Percentiles rank a stretch among this genome's conserved stretches.
Conservation (phyloP, 2,888 invertebrate genomes). For the Diogma glabrata region DNA sequence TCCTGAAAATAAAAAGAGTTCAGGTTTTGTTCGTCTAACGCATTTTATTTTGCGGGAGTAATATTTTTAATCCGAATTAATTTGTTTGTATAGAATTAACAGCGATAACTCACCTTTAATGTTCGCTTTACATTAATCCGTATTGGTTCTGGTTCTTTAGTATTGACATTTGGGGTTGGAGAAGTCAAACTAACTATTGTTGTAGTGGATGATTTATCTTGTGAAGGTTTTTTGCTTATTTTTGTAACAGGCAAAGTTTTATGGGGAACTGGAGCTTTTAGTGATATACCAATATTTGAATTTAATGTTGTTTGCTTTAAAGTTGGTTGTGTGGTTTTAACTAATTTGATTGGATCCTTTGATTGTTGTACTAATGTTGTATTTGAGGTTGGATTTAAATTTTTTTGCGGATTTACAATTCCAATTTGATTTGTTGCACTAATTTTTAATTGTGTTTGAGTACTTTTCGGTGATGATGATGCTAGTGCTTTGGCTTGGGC, state of each 20-base stretch:
- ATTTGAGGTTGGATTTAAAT: constrained; percentile 18
- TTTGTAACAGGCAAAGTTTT: not conserved
- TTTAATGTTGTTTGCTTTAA: constrained; percentile 7
- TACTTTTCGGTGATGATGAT: constrained; percentile 19
- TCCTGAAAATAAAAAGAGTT: constrained; percentile 28
- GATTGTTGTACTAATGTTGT: constrained; percentile 17
- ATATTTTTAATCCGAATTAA: not conserved
- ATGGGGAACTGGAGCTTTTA: not conserved
- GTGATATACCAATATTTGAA: not conserved
- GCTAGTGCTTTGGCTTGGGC: constrained; percentile 10
- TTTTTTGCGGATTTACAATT: constrained; percentile 26
- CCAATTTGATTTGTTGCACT: constrained; percentile 23
- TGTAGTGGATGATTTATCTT: not conserved
- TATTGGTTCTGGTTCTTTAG: constrained; percentile 46
- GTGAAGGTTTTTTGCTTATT: not conserved
- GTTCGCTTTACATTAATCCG: constrained; percentile 75
- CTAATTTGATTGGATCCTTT: constrained; percentile 29
- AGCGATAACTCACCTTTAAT: constrained; percentile 32
- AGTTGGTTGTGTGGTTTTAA: constrained; percentile 27
- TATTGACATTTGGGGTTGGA: not conserved
- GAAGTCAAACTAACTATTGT: not conserved
- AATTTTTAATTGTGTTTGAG: constrained; percentile 41
- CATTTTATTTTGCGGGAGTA: not conserved
- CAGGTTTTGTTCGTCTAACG: too few relatives aligned
- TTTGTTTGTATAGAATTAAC: not conserved